phyloP scores from a whole-genome alignment of 2,113 vertebrate species.

The Hippoglossus stenolepis region DNA sequence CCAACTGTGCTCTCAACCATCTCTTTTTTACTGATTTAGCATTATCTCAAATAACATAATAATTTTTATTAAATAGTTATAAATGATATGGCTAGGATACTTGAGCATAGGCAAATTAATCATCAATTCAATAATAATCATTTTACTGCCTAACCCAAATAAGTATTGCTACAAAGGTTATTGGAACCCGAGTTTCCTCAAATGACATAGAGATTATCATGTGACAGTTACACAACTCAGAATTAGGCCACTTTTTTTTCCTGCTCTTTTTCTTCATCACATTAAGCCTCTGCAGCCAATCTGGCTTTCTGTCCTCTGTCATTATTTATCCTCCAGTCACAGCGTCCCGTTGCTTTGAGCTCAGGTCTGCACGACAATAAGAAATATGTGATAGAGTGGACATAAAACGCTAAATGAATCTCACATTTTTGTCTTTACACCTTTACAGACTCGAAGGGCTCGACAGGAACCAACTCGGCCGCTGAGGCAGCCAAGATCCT shows the following conservation, averaged over 20 bases:
- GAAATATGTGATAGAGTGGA: constrained; percentile 1
- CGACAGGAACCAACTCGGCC: constrained; percentile 85
- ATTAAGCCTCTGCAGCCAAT: neutral
- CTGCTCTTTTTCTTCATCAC: neutral
- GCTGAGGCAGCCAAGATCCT: constrained; percentile 90
- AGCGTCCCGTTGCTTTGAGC: neutral
- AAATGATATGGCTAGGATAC: too few species aligned
- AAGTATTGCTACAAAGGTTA: neutral
- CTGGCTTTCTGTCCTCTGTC: neutral
- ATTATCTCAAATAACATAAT: too few species aligned
- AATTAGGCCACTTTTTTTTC: neutral
- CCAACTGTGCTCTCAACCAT: too few species aligned
- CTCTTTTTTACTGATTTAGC: too few species aligned
- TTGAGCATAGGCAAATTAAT: neutral
- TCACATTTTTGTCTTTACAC: neutral
- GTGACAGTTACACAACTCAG: constrained; percentile 1
- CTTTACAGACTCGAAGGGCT: constrained; percentile 81
- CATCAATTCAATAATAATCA: neutral
- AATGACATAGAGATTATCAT: constrained; percentile 11
- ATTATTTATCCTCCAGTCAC: neutral
- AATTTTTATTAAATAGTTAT: too few species aligned
- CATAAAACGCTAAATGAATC: neutral
- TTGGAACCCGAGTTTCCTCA: neutral
- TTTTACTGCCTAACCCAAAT: neutral
- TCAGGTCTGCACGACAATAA: neutral